Percentiles rank a stretch among this genome's conserved stretches.
These are phyloP conservation scores for Cnemophilus loriae DNA, from an alignment of 2,113 vertebrate species.

Conservation along the genomic window DNA sequence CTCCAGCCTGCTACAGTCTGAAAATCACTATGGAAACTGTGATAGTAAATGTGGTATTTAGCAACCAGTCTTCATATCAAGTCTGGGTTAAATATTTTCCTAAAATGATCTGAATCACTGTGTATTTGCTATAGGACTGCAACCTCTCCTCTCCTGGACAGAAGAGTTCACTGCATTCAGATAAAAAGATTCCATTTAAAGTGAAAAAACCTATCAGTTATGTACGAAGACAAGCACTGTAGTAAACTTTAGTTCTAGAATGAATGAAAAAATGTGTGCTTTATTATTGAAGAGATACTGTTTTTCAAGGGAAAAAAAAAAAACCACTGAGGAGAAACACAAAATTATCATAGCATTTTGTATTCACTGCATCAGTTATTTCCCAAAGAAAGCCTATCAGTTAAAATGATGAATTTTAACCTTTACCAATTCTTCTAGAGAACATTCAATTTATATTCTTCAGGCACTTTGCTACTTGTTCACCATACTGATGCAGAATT, in stretches of 20 bases:
- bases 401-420: conserved; percentile 86
- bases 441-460: conserved; percentile 81
- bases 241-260: conserved; percentile 22
- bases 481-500: conserved; percentile 77
- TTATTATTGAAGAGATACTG: conserved; percentile 28
- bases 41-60: conserved; percentile 8
- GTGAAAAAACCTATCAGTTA: not conserved
- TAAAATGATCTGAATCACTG: not conserved
- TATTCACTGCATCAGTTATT: conserved; percentile 72
- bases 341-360: conserved; percentile 70
- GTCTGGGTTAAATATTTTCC: not conserved
- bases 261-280: not conserved
- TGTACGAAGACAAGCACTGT: not conserved
- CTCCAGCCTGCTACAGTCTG: not conserved
- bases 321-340: not conserved
- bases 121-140: not conserved
- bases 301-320: not conserved
- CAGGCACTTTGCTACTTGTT: conserved; percentile 68
- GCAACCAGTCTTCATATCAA: not conserved
- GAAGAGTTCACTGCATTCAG: not conserved
- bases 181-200: not conserved
- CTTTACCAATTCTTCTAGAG: conserved; percentile 77
- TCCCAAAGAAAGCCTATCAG: conserved; percentile 76
- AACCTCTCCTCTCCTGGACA: not conserved
- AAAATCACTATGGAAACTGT: conserved; percentile 48